Conservation (phyloP, 2,888 invertebrate species). For the Carabus problematicus region DNA sequence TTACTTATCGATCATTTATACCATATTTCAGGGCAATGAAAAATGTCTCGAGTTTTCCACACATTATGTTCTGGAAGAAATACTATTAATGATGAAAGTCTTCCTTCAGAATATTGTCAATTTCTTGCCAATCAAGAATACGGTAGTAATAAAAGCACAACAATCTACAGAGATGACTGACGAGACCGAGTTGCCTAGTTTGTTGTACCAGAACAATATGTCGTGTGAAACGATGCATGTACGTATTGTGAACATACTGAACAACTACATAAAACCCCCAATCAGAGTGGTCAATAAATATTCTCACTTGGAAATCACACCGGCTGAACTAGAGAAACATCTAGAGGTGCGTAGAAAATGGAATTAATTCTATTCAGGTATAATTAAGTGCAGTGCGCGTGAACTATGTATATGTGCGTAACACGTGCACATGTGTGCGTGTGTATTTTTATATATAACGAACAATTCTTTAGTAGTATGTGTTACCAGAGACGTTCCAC, state of each 20-base stretch:
- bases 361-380: neutral
- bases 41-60: constrained; percentile 41
- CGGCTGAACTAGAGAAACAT: neutral
- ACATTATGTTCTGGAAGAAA: constrained; percentile 44
- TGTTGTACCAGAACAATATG: constrained; percentile 20
- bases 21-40: constrained; percentile 44
- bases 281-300: neutral
- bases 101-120: constrained; percentile 43
- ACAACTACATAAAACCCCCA: constrained; percentile 19
- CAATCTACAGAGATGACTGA: neutral
- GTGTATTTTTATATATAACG: too few relatives aligned
- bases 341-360: constrained; percentile 6
- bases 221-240: constrained; percentile 30
- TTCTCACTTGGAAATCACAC: neutral
- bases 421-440: too few relatives aligned
- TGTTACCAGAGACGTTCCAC: too few relatives aligned
- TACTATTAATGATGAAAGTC: constrained; percentile 43
- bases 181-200: constrained; percentile 11
- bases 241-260: constrained; percentile 42
- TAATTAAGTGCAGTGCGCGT: too few relatives aligned
- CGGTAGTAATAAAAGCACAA: constrained; percentile 16
- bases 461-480: too few relatives aligned
- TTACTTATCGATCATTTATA: too few relatives aligned
- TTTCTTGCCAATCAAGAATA: constrained; percentile 21
- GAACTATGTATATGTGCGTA: too few relatives aligned